Base-by-base conservation (phyloP, 2,797 vertebrate species). In the Lutjanus campechanus region DNA sequence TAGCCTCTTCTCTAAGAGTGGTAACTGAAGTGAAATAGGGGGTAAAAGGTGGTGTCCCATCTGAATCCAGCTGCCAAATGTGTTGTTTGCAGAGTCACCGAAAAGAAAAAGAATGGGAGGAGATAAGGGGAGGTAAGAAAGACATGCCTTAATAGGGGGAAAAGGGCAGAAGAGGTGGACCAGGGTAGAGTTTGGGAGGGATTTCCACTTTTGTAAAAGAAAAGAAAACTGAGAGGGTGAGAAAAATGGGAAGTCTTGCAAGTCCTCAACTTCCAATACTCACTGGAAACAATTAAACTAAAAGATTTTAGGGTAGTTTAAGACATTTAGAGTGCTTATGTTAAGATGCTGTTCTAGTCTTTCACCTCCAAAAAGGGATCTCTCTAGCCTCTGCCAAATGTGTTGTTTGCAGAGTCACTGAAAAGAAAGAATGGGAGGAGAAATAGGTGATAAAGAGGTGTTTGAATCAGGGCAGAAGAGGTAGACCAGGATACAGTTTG, bases 1-100 rank as follows among this genome's bases (percentile, higher is more conserved):
- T 60, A 78, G 68, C 43, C 70, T 74, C 64, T 75, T 83, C 46
- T 65, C 71, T 7, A 56, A 40, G 68, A 62, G 62, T 61, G 67
- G 68, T 58, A 55, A 56, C n/a, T 62, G 49, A 78, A 20, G 51
- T 70, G 8, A 44, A 49, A 75, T 53, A 50, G 41, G 16, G 71
- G 40, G 36, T 9, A 65, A 53, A 81, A 36, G 29, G 29, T 36
- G 15, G 40, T 54, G 58, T 43, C 17, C 22, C 5, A 0, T 65
- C 49, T 69, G 61, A 69, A 68, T 78, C 10, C 36, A 60, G 47
- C 13, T 54, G 1, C n/a, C 44, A n/a, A 43, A 9, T 75, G 63
- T 70, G 40, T 49, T 78, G 15, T 68, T 79, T 36, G 55, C 17
- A 54, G 25, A 66, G 19, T 65, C 4, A 11, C 16, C 0, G 4